Evolutionary conservation across 2,888 invertebrate species (phyloP), one percentile per base, ranked within the genome.

Genomic region (Phrixothrix hirtus): DNA sequence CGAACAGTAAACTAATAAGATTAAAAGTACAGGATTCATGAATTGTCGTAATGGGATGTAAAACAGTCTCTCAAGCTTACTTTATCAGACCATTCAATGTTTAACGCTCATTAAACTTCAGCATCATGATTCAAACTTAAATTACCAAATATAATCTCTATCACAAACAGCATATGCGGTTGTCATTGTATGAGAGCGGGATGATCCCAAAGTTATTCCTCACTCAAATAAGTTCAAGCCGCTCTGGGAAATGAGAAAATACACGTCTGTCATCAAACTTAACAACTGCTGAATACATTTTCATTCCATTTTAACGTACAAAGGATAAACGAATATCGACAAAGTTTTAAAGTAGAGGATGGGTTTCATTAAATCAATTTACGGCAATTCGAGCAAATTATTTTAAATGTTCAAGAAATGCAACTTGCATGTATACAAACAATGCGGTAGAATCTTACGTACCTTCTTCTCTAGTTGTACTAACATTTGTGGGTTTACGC

Each of bases 111-210:
- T 53, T 53, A 48, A 53, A 53, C 43, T 51, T 46, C 48, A 55
- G 55, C 57, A 59, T 55, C 55, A 59, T 57, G 57, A 58, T 62
- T 55, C 56, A 56, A 62, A 62, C 59, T 61, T 58, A 55, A 60
- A 62, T 64, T 62, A 59, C 61, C 59, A 60, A 60, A 61, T 61
- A 59, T 61, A 59, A 62, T 62, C 47, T 53, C 54, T 59, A 58
- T 60, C 57, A 56, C 61, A 63, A 60, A 63, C 61, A 58, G 58
- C 61, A 61, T 60, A 56, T 59, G 60, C 51, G 49, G 56, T 55
- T 55, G 58, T 56, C 55, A 57, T 56, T 51, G 55, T 50, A 52
- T 56, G 53, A 17, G 48, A 49, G 47, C 57, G 44, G 50, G 57
- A 57, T 59, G 50, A 55, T 59, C 57, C 57, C 50, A 46, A 50